Evolutionary conservation across 2,888 invertebrate genomes (phyloP).

Genomic region (Blastobasis lacticolella): DNA sequence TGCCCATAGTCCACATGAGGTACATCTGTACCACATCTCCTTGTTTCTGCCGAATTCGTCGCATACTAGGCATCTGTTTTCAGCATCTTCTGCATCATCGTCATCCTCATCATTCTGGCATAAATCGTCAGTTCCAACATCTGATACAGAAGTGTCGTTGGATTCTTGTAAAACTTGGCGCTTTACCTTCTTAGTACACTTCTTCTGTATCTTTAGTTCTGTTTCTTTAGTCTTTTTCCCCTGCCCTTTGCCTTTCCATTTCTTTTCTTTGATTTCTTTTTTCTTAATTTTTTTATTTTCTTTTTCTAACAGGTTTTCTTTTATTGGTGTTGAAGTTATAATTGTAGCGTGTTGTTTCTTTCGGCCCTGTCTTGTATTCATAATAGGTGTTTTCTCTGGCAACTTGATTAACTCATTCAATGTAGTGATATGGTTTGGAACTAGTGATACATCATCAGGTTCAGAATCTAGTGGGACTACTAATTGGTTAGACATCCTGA

Average conservation of each 20-base stretch:
- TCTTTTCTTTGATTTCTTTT: neutral
- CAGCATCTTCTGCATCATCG: constrained; percentile 16
- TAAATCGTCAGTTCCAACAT: constrained; percentile 8
- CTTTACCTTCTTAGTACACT: constrained; percentile 10
- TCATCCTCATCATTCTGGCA: constrained; percentile 12
- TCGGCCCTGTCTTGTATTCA: neutral
- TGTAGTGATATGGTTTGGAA: constrained; percentile 2
- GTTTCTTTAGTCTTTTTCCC: no score
- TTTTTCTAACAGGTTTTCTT: constrained; percentile 5
- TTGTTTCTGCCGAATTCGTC: constrained; percentile 20
- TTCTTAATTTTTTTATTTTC: constrained; percentile 6
- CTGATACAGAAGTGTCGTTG: constrained; percentile 11
- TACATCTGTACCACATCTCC: constrained; percentile 20
- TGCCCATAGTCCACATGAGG: constrained; percentile 10
- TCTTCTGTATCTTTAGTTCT: constrained; percentile 11
- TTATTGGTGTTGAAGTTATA: constrained; percentile 7
- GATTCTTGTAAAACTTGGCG: constrained; percentile 18
- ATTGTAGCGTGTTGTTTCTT: constrained; percentile 5
- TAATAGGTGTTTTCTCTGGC: neutral
- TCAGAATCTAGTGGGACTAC: neutral
- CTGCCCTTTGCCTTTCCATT: neutral
- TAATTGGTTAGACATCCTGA: neutral
- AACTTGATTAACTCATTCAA: neutral
- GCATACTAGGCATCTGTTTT: constrained; percentile 21
- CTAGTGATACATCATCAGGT: neutral